phyloP scores from a whole-genome alignment of 92 coral and sea anemone genomes.

The Phenganax marumi region DNA sequence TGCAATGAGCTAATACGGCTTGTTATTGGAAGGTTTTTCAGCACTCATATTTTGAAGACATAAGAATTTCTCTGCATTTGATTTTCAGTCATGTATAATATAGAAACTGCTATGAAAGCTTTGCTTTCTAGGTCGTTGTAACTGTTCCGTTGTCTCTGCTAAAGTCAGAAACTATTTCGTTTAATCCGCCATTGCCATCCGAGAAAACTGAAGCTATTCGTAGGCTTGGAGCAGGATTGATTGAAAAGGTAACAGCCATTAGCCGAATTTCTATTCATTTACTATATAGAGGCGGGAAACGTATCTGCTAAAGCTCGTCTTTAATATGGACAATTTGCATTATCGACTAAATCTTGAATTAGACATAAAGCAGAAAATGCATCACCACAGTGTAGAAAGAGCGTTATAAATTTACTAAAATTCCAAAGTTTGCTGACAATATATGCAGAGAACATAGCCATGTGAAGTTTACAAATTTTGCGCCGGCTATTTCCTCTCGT shows the following conservation, averaged over 20 bases:
- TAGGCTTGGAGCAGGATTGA: constrained; percentile 95
- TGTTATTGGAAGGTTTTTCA: too few species aligned
- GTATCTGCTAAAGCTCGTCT: not conserved
- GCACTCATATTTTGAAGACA: too few species aligned
- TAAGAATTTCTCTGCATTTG: too few species aligned
- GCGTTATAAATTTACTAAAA: not conserved
- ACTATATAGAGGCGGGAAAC: not conserved
- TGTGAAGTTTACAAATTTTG: too few species aligned
- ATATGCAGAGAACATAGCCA: not conserved
- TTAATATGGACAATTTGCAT: not conserved
- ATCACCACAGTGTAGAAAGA: too few species aligned
- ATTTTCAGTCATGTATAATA: too few species aligned
- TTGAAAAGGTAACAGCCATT: constrained; percentile 72
- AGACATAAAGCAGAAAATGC: too few species aligned
- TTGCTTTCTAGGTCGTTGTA: constrained; percentile 70
- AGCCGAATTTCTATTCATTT: not conserved
- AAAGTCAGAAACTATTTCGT: constrained; percentile 69
- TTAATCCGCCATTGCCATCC: constrained; percentile 74
- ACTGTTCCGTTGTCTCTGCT: constrained; percentile 83
- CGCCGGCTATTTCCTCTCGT: not conserved
- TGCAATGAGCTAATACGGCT: too few species aligned
- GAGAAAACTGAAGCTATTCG: constrained; percentile 66
- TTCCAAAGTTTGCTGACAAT: not conserved
- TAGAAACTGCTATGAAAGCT: too few species aligned
- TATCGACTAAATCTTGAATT: too few species aligned